A percentile compares a stretch with the other conserved stretches of the same genome.
phyloP scores from a whole-genome alignment of 2,113 vertebrate species.

The Cyprinus carpio region DNA sequence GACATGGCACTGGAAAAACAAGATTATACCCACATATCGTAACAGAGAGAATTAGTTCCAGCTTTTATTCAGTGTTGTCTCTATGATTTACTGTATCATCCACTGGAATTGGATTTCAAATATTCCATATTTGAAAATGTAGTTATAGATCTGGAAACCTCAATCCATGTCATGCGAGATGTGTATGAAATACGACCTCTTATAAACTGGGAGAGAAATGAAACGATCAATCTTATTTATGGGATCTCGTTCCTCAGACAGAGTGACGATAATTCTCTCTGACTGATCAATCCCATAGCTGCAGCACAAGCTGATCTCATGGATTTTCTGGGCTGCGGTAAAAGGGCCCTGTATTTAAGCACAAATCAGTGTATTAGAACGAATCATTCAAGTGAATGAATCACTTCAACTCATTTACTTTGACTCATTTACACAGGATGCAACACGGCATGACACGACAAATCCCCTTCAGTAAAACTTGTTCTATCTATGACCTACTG shows the following conservation, averaged over 20 bases:
- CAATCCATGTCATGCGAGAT: neutral
- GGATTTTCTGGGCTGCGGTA: neutral
- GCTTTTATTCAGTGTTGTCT: conserved; percentile 11
- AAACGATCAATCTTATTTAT: conserved; percentile 24
- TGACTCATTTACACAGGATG: neutral
- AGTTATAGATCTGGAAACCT: neutral
- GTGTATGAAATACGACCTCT: conserved; percentile 5
- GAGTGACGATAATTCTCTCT: neutral
- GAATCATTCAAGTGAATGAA: neutral
- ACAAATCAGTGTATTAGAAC: neutral
- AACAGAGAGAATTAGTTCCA: neutral
- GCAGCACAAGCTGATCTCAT: neutral
- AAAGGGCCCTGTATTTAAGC: neutral
- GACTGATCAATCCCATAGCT: neutral
- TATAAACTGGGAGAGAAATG: conserved; percentile 7
- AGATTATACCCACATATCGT: neutral
- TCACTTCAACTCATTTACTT: neutral
- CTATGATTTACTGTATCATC: conserved; percentile 1
- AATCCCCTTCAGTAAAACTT: too few species aligned
- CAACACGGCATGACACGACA: too few species aligned
- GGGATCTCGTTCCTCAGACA: neutral
- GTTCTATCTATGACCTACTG: too few species aligned
- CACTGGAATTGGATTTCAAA: conserved; percentile 3
- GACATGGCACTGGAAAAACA: conserved; percentile 8
- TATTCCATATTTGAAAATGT: conserved; percentile 26